Base-by-base conservation (phyloP, 2,113 vertebrate species). In the Speoplatyrhinus poulsoni region DNA sequence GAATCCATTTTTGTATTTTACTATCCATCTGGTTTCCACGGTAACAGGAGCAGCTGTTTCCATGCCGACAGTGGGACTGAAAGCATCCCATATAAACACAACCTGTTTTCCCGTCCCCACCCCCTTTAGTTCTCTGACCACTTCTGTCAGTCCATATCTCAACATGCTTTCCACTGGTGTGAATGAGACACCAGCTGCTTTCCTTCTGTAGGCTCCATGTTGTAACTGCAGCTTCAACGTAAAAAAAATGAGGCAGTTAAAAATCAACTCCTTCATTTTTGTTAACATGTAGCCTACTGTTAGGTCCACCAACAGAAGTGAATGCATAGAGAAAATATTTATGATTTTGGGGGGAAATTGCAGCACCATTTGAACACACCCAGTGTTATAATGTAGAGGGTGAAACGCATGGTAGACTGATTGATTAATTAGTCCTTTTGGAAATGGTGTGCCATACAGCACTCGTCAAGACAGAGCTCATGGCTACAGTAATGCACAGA, bases 1-100 rank as follows among this genome's bases (percentile, higher is more conserved):
- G 86, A 90, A 88, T 87, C 87, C 84, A 71, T 85, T 57, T 6
- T 88, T 79, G 77, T 26, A 84, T 90, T 92, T 92, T 92, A 89
- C 90, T 89, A 80, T 86, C 89, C 88, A 92, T 85, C 83, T 90
- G 87, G 80, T 91, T 88, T 85, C 85, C 70, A 54, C 65, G 52
- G 85, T 83, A 91, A 91, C 85, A 70, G 77, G 77, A 82, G 69
- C 72, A 83, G 79, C 77, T 73, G 81, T 82, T 84, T 86, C 72
- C 82, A 80, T 79, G 81, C 73, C 65, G 67, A 75, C 65, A 66
- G 77, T 54, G 60, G 81, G 82, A 87, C 63, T 66, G 63, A 85
- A 80, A 61, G 76, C 78, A 89, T 88, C 82, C 88, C 82, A 85
- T 86, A 83, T 83, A 79, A 91, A 90, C 80, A 85, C 79, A 85